phyloP scores from a whole-genome alignment of 2,797 vertebrate genomes.

The Diplodus sargus region DNA sequence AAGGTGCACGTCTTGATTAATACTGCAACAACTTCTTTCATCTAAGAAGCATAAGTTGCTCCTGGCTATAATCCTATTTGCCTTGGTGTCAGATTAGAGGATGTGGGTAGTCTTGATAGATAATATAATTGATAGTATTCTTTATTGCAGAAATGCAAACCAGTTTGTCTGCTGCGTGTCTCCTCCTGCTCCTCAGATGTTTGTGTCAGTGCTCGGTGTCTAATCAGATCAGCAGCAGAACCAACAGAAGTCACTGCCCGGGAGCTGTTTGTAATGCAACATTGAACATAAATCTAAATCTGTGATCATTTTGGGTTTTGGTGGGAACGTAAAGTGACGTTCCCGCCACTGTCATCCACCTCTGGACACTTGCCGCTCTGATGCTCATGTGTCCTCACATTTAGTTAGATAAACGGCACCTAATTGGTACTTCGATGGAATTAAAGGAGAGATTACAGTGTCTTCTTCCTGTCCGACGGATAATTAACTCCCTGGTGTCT shows the following conservation, averaged over 20 bases:
- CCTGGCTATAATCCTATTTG: too few species aligned
- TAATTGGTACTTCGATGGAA: background rate
- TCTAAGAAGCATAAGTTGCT: background rate
- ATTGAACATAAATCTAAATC: background rate
- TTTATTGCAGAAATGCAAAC: background rate
- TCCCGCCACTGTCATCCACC: background rate
- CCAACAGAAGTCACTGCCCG: background rate
- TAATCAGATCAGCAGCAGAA: background rate
- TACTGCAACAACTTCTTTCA: background rate
- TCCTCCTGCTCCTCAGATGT: background rate
- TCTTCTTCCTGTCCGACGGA: conserved; percentile 31
- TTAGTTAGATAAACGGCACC: background rate
- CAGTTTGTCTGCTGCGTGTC: background rate
- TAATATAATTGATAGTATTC: background rate
- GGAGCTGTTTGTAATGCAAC: conserved; percentile 4
- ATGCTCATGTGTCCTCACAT: background rate
- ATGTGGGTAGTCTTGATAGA: background rate
- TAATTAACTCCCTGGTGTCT: conserved; percentile 53
- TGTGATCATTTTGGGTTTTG: background rate
- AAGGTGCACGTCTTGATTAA: background rate
- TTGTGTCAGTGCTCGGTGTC: background rate
- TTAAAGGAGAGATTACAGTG: conserved; percentile 13
- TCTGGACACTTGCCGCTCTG: background rate
- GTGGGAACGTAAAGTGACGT: background rate
- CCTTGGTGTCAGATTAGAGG: background rate